Base-by-base conservation (phyloP, 2,113 vertebrate genomes). In the Phainopepla nitens region DNA sequence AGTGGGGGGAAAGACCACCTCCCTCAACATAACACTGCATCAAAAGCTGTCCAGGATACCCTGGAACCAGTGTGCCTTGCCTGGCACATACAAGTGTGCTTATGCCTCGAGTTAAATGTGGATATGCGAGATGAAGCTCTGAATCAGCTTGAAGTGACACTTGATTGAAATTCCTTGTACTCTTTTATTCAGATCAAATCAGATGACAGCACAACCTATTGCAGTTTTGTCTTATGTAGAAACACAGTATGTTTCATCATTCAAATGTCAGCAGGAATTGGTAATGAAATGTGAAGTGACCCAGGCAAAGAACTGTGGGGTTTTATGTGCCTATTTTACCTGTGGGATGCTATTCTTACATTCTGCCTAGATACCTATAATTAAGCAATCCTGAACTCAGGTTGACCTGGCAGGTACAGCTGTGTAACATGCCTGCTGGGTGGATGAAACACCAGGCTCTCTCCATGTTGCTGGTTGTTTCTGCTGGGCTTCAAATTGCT, bases 111-210 rank as follows among this genome's bases (percentile, higher is more conserved):
- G 71, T 78, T 83, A 83, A 47, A 81, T 57, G 62, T 88, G 82
- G 66, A 58, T 89, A 24, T 86, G 86, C 81, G 71, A 94, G 60
- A 83, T 94, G 44, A 73, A 58, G 82, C 79, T 86, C 76, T 95
- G 94, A 90, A 88, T 93, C 89, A 92, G 56, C 71, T 95, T 92
- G 79, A 92, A 93, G 66, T 94, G 79, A 82, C 3, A 22, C 82
- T 92, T 80, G 82, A 69, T 94, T 94, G 94, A 90, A 96, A 92
- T 92, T 86, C 75, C 35, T 86, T 71, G 77, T 94, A 51, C 72
- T 92, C 54, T 94, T 90, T 92, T 88, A 24, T 76, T 69, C 33
- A 73, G 45, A 92, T 66, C 22, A 84, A 87, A 89, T 81, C 35
- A 50, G 45, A 70, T 90, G 89, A 90, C 89, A 88, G 82, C 80